Evolutionary conservation across 2,797 vertebrate genomes (phyloP).

Genomic region (Avahi laniger): DNA sequence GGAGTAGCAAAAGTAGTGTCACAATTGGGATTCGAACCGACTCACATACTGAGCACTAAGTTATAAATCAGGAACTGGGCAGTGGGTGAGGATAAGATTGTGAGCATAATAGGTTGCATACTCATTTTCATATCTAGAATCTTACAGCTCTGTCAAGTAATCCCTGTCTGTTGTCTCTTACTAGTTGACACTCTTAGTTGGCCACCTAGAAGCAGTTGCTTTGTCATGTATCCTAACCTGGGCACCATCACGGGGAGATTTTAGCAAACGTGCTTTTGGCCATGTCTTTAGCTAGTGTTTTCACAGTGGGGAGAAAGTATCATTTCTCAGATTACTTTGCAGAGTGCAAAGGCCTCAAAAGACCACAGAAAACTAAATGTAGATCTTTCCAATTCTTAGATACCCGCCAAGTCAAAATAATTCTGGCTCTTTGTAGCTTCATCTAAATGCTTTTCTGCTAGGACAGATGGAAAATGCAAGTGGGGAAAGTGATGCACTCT

Average conservation of each 20-base stretch:
- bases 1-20: neutral
- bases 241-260: neutral
- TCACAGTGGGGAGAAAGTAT: neutral
- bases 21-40: neutral
- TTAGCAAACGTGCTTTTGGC: neutral
- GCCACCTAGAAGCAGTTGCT: neutral
- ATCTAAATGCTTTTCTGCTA: neutral
- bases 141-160: neutral
- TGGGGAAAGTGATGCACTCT: neutral
- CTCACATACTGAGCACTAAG: neutral
- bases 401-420: neutral
- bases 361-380: neutral
- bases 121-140: neutral
- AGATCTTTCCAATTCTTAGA: neutral
- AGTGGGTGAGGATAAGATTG: neutral
- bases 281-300: neutral
- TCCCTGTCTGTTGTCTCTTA: neutral
- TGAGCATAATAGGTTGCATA: neutral
- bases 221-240: neutral
- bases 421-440: neutral
- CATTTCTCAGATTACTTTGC: neutral
- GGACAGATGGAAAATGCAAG: neutral
- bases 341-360: neutral
- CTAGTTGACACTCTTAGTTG: neutral
- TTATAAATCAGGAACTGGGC: neutral